Percentiles rank a stretch among this genome's conserved stretches.
Evolutionary conservation across 2,797 vertebrate species (phyloP).

Genomic region (Amniataba percoides): DNA sequence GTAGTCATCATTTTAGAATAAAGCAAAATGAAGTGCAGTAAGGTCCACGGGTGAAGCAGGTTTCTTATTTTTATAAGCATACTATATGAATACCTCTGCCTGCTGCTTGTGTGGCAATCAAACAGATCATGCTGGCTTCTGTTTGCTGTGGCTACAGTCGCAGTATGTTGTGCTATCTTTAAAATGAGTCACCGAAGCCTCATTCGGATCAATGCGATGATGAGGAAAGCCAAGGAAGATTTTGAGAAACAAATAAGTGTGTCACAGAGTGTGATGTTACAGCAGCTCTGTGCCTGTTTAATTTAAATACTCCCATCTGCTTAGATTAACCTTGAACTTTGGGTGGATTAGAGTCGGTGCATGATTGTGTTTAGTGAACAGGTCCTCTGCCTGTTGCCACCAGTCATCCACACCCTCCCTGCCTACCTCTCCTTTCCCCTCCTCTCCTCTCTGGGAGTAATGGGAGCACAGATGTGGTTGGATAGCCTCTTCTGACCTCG

Average conservation of each 20-base stretch:
- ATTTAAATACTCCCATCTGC: conserved; percentile 15
- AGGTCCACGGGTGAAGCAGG: neutral
- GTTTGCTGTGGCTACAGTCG: conserved; percentile 12
- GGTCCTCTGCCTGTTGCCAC: conserved; percentile 21
- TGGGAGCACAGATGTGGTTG: conserved; percentile 49
- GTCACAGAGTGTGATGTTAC: neutral
- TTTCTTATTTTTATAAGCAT: neutral
- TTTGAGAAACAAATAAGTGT: neutral
- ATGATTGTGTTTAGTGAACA: neutral
- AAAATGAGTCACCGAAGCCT: conserved; percentile 22
- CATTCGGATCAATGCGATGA: conserved; percentile 1
- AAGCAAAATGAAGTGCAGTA: neutral
- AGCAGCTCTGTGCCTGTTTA: neutral
- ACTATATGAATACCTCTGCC: neutral
- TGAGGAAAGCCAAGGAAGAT: conserved; percentile 5
- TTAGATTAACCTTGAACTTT: conserved; percentile 1
- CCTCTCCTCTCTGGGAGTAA: conserved; percentile 21
- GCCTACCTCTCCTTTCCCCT: neutral
- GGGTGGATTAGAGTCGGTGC: conserved; percentile 8
- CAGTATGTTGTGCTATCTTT: conserved; percentile 9
- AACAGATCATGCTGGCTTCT: neutral
- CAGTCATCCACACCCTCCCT: neutral
- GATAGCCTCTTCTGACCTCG: conserved; percentile 59
- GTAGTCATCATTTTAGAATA: neutral
- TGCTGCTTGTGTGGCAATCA: conserved; percentile 12